A percentile compares a stretch with the other conserved stretches of the same genome.
phyloP scores from a whole-genome alignment of 2,797 vertebrate genomes.

The Schizothorax lantsangensis region DNA sequence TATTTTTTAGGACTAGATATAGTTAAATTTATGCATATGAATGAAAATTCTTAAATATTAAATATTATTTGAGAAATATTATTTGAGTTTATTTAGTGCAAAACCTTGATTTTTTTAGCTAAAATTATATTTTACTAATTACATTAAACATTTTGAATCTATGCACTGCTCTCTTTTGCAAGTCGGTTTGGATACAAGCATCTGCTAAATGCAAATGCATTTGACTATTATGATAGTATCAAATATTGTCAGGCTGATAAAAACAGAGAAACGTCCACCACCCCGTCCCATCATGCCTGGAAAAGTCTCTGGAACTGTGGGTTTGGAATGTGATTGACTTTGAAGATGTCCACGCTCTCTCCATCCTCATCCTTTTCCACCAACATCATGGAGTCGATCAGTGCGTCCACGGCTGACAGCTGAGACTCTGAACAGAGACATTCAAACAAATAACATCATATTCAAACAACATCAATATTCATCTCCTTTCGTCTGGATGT shows the following conservation, averaged over 20 bases:
- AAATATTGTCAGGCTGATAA: neutral
- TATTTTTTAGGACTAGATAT: neutral
- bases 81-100: neutral
- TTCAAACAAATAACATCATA: neutral
- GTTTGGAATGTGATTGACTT: conserved; percentile 89
- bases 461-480: neutral
- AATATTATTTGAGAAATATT: neutral
- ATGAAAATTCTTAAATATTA: neutral
- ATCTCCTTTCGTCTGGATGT: neutral
- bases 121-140: neutral
- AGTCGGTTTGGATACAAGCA: neutral
- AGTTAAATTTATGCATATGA: neutral
- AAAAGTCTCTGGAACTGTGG: conserved; percentile 94
- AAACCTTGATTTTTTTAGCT: neutral
- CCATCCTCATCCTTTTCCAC: conserved; percentile 80
- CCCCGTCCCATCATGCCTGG: conserved; percentile 80
- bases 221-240: neutral
- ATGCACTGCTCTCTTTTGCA: neutral
- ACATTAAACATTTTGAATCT: neutral
- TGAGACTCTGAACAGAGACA: conserved; percentile 79
- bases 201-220: neutral
- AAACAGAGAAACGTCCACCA: neutral
- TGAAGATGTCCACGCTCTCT: conserved; percentile 83
- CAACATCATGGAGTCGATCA: conserved; percentile 96
- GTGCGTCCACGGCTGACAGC: conserved; percentile 85